Conservation (phyloP, 2,888 invertebrate genomes). For the Leptinotarsa peninsularis region DNA sequence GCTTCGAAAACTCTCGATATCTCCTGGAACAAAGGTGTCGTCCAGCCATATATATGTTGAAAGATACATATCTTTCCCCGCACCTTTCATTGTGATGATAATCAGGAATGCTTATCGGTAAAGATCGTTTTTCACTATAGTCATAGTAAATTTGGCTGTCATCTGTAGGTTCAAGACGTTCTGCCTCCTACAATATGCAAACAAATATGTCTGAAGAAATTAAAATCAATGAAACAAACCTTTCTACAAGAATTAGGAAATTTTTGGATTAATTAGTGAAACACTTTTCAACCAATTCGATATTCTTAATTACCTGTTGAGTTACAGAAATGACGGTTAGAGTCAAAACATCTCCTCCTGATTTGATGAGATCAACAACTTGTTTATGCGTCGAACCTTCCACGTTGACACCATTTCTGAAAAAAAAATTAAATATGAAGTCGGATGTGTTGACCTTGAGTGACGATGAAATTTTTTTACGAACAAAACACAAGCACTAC, state of each 20-base stretch:
- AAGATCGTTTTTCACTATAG: conserved; percentile 93
- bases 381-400: conserved; percentile 99
- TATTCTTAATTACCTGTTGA: conserved; percentile 75
- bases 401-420: conserved; percentile 96
- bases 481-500: no score
- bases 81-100: conserved; percentile 90
- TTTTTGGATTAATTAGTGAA: background rate
- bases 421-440: conserved; percentile 58
- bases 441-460: background rate
- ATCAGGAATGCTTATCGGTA: conserved; percentile 93
- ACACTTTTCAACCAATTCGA: background rate
- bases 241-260: background rate
- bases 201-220: conserved; percentile 4
- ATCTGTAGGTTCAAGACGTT: conserved; percentile 85
- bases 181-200: conserved; percentile 76
- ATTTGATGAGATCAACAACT: conserved; percentile 98
- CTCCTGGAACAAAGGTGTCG: conserved; percentile 95
- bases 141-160: conserved; percentile 86
- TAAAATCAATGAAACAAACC: background rate
- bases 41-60: conserved; percentile 99
- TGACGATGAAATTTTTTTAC: background rate
- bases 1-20: conserved; percentile 93
- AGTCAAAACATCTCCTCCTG: conserved; percentile 96
- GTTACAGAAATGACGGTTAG: conserved; percentile 97
- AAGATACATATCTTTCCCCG: conserved; percentile 92